Base-by-base conservation (phyloP, 2,797 vertebrate species). In the Epinephelus malabaricus region DNA sequence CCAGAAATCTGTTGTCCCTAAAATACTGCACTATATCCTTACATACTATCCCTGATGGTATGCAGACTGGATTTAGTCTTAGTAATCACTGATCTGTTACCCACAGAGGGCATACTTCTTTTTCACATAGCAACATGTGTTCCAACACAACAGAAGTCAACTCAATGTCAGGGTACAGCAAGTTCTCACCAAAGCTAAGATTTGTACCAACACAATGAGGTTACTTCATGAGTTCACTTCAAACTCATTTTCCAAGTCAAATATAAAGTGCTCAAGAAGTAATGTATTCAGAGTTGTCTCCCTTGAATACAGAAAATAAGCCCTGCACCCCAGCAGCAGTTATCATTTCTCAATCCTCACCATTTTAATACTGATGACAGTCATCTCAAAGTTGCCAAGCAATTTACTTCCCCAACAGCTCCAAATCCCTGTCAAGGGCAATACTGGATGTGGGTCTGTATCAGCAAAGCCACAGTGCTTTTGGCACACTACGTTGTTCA, bases 351-450 rank as follows among this genome's bases (percentile, higher is more conserved):
- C 58, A 73, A 9, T 30, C 56, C 19, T 60, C 21, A 2, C 45
- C 27, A 66, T 62, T 78, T 71, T 60, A 72, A 72, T 46, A 73
- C 59, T 79, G 68, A 79, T 66, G 64, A 76, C 63, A 58, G 56
- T 56, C 69, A 65, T 61, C 5, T 66, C 19, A 59, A 38, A 72
- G 59, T 62, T 72, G 30, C 65, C 58, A 62, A 65, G 53, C 61
- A 77, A 67, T 79, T 69, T 69, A 80, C 40, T 30, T 72, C 27
- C 50, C 56, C 49, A 71, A 73, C 55, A 63, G 73, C 46, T 69
- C 40, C 71, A 69, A 72, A 43, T 69, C 51, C 21, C 49, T 59
- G 55, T 78, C 62, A 74, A 69, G 54, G 49, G 43, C 63, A 85
- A 77, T 69, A 46, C 17, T 46, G 23, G 12, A 70, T 60, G 19